Evolutionary conservation across 37 sponge, comb jelly and placozoan species (phyloP).

Genomic region (Hexactinellida sp.): DNA sequence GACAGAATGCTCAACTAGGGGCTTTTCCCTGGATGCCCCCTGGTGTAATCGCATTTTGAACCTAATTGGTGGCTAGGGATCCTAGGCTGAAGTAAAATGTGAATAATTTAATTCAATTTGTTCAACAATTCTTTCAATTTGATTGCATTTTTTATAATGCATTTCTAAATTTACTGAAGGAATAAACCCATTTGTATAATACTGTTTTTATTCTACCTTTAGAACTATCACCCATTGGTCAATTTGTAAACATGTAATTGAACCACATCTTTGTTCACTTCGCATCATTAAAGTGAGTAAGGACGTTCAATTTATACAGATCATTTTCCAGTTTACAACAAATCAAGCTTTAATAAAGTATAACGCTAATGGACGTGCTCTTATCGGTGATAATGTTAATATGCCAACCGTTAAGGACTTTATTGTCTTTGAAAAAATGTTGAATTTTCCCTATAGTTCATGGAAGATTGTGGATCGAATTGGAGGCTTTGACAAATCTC

Average conservation of each 20-base stretch:
- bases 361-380: background rate
- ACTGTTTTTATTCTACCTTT: no score
- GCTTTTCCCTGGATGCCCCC: no score
- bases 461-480: constrained; percentile 12
- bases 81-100: no score
- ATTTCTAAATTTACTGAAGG: no score
- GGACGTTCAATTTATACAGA: background rate
- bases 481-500: background rate
- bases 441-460: background rate
- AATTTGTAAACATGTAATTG: background rate
- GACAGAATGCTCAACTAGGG: no score
- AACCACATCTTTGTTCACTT: background rate
- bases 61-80: no score
- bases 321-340: background rate
- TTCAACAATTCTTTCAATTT: no score
- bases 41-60: no score
- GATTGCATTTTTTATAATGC: no score
- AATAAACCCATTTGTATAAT: no score
- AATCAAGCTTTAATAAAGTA: background rate
- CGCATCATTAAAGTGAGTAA: background rate
- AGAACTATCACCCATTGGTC: constrained; percentile 1
- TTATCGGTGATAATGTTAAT: background rate
- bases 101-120: no score
- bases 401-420: background rate
- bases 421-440: constrained; percentile 6